A percentile compares a stretch with the other conserved stretches of the same genome.
phyloP scores from a whole-genome alignment of 2,113 vertebrate species.

The Mustelus asterias region DNA sequence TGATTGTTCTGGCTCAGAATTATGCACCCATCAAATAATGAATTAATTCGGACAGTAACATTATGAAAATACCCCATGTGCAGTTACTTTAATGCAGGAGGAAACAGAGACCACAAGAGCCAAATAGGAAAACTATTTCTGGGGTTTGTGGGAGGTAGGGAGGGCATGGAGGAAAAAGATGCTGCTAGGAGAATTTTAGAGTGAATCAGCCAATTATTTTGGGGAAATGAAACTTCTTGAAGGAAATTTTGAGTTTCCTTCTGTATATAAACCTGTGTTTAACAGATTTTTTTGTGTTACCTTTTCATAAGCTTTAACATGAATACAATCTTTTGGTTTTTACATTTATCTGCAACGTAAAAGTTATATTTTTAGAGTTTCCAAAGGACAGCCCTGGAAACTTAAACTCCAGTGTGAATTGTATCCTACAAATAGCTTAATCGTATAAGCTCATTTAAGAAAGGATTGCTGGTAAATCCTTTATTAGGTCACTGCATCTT shows the following conservation, averaged over 20 bases:
- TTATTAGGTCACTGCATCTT: background rate
- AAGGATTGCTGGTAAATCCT: conserved; percentile 37
- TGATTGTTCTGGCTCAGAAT: background rate
- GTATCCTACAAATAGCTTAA: background rate
- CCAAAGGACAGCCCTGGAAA: background rate
- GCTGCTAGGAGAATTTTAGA: background rate
- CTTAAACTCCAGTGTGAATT: background rate
- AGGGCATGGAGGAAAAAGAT: background rate
- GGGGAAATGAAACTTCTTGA: background rate
- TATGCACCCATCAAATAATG: background rate
- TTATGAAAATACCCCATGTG: background rate
- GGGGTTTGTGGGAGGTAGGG: background rate
- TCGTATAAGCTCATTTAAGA: background rate
- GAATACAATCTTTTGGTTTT: background rate
- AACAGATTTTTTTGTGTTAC: background rate
- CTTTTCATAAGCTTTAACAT: background rate
- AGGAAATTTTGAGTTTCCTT: background rate
- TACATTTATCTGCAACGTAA: background rate
- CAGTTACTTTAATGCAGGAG: background rate
- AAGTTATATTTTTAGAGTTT: background rate
- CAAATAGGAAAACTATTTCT: background rate
- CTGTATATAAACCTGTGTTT: background rate
- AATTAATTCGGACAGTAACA: background rate
- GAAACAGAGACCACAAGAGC: background rate
- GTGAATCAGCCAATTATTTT: background rate